Percentiles rank a stretch among this genome's conserved stretches.
phyloP scores from a whole-genome alignment of 2,888 invertebrate genomes.

The Ophraella communa region DNA sequence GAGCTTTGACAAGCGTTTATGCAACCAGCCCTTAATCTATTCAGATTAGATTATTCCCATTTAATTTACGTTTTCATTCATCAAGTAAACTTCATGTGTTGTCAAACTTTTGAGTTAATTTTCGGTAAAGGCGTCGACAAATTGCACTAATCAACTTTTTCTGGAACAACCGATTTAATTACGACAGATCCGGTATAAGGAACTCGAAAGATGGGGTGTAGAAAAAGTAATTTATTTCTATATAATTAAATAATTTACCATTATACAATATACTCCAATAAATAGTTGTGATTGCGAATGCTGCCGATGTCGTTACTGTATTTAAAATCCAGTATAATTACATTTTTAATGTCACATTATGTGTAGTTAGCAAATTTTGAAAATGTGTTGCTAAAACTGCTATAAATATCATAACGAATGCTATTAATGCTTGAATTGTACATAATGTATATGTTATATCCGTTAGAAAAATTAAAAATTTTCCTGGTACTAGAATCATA shows the following conservation, averaged over 20 bases:
- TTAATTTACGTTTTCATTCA: no score
- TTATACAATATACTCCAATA: slow-evolving; percentile 69
- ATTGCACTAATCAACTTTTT: no score
- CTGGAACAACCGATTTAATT: background rate
- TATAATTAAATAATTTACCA: background rate
- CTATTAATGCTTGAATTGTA: slow-evolving; percentile 66
- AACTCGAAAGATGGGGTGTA: no score
- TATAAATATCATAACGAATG: slow-evolving; percentile 45
- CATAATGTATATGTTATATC: slow-evolving; percentile 74
- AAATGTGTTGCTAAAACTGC: slow-evolving; percentile 36
- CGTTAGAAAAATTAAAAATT: slow-evolving; percentile 77
- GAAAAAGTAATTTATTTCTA: no score
- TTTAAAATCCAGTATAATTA: slow-evolving; percentile 74
- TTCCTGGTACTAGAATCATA: slow-evolving; percentile 58
- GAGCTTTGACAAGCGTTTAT: no score
- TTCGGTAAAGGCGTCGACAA: no score
- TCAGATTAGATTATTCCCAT: no score
- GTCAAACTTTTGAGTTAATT: no score
- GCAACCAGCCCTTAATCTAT: no score
- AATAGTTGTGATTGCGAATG: slow-evolving; percentile 75
- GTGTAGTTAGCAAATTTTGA: slow-evolving; percentile 33
- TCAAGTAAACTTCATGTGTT: no score
- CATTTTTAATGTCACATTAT: slow-evolving; percentile 40
- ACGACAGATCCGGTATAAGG: background rate
- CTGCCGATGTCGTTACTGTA: slow-evolving; percentile 71